Conservation (phyloP, 2,113 vertebrate species). For the Blennius ocellaris region DNA sequence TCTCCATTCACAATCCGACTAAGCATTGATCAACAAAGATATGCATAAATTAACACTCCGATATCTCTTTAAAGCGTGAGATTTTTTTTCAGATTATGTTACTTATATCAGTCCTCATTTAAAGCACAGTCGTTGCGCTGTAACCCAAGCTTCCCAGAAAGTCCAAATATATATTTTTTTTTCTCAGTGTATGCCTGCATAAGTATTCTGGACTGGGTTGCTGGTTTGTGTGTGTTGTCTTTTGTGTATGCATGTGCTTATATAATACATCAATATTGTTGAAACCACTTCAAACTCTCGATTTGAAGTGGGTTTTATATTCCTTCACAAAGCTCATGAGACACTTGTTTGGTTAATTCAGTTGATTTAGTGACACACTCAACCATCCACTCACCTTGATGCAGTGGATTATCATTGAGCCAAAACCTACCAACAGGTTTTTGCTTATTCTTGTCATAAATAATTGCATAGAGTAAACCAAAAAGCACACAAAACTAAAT, state of each 20-base stretch:
- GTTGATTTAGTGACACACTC: slow-evolving; percentile 11
- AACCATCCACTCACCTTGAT: neutral
- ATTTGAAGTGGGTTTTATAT: neutral
- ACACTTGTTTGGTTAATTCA: neutral
- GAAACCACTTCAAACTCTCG: neutral
- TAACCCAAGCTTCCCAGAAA: slow-evolving; percentile 27
- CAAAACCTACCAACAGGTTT: slow-evolving; percentile 17
- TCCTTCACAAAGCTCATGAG: neutral
- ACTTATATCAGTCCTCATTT: slow-evolving; percentile 24
- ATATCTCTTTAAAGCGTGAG: slow-evolving; percentile 31
- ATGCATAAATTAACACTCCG: slow-evolving; percentile 22
- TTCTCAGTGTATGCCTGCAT: slow-evolving; percentile 18
- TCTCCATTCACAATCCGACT: slow-evolving; percentile 20
- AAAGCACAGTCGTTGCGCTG: slow-evolving; percentile 15
- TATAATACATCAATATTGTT: too few species aligned
- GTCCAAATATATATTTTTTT: slow-evolving; percentile 20
- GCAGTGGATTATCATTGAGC: neutral
- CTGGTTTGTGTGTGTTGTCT: neutral
- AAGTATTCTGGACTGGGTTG: slow-evolving; percentile 21
- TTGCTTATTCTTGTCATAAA: slow-evolving; percentile 2
- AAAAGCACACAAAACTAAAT: slow-evolving; percentile 10
- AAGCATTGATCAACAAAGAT: slow-evolving; percentile 22
- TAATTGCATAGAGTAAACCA: slow-evolving; percentile 1
- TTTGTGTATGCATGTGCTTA: neutral
- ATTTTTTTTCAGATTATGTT: slow-evolving; percentile 7